phyloP scores from a whole-genome alignment of 2,888 invertebrate species.

The Suillia variegata region DNA sequence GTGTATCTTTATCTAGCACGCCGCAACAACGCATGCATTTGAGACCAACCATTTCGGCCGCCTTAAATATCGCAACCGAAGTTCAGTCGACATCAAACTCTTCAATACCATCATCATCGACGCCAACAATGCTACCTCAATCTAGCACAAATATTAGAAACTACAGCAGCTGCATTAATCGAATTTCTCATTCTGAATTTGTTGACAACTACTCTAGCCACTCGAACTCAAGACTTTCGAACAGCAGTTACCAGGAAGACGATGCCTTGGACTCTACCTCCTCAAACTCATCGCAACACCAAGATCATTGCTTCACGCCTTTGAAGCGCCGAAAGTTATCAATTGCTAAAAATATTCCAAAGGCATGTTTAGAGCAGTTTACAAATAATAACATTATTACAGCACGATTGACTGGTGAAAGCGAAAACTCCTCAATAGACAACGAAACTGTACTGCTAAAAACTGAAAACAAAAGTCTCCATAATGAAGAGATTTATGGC shows the following conservation, averaged over 20 bases:
- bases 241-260: constrained; percentile 42
- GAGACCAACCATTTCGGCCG: not conserved
- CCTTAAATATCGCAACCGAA: not conserved
- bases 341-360: constrained; percentile 27
- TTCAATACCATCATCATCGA: constrained; percentile 12
- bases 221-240: constrained; percentile 45
- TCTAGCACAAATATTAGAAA: constrained; percentile 18
- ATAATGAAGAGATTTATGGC: constrained; percentile 20
- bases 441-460: not conserved
- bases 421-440: constrained; percentile 17
- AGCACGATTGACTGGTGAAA: constrained; percentile 16
- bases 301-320: constrained; percentile 25
- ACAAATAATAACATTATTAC: constrained; percentile 31
- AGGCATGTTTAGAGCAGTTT: constrained; percentile 24
- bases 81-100: too few relatives aligned
- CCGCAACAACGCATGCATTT: not conserved
- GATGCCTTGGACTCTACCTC: constrained; percentile 32
- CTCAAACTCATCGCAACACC: not conserved
- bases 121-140: constrained; percentile 26
- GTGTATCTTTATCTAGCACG: constrained; percentile 12
- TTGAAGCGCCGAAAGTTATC: constrained; percentile 29
- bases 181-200: constrained; percentile 32
- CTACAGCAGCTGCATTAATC: constrained; percentile 32
- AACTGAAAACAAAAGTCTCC: constrained; percentile 18
- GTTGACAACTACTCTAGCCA: constrained; percentile 44